Conservation (phyloP, 2,888 invertebrate genomes). For the Metellina segmentata region DNA sequence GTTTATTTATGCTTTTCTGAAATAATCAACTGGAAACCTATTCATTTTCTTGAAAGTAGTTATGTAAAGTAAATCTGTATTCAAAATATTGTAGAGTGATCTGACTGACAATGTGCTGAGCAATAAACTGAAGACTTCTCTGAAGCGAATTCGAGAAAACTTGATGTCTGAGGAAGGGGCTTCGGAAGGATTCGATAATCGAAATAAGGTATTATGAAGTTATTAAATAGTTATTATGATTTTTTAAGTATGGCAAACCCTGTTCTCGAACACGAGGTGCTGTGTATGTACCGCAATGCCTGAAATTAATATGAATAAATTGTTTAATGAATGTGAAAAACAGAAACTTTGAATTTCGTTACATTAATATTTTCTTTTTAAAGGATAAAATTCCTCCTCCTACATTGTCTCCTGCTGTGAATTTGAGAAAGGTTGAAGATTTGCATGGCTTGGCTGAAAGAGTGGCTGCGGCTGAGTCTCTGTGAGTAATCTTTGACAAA, state of each 20-base stretch:
- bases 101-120: constrained; percentile 84
- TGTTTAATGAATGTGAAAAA: background rate
- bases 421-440: constrained; percentile 86
- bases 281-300: background rate
- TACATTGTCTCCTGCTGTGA: constrained; percentile 85
- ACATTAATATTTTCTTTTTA: constrained; percentile 73
- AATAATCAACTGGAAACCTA: too few species aligned
- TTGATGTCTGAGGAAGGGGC: constrained; percentile 83
- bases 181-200: constrained; percentile 78
- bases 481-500: constrained; percentile 80
- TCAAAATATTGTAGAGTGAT: constrained; percentile 55
- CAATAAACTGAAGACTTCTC: constrained; percentile 86
- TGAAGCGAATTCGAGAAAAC: constrained; percentile 89
- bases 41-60: background rate
- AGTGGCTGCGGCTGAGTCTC: constrained; percentile 95
- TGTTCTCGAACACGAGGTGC: background rate
- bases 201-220: constrained; percentile 66
- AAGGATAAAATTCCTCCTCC: constrained; percentile 83
- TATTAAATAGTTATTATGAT: background rate
- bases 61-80: too few species aligned
- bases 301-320: background rate
- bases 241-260: background rate
- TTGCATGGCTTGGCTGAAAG: constrained; percentile 92
- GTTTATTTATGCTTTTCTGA: too few species aligned
- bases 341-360: background rate